Base-by-base conservation (phyloP, 2,797 vertebrate species). In the Meriones psammophilus region DNA sequence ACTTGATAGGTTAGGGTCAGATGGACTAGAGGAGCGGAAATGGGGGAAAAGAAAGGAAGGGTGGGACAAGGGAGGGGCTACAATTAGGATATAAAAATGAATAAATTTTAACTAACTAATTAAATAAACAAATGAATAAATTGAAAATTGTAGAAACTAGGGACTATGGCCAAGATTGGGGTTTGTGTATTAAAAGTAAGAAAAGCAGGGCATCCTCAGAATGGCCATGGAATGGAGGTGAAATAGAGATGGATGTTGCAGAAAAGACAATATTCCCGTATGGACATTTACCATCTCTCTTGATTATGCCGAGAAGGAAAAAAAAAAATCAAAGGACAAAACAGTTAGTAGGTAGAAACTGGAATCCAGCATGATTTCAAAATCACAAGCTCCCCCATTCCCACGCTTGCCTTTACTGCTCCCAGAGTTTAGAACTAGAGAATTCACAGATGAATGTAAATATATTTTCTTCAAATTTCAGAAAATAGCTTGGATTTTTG, bases 241-340 rank as follows among this genome's bases (percentile, higher is more conserved):
- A 5, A n/a, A 17, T 76, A 8, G 69, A 62, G 28, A 24, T 3
- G 4, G 4, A 3, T 17, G 54, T 10, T 58, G 54, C 42, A 71
- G 26, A 28, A 54, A 33, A 54, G 88, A 18, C 39, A 26, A 60
- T 20, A 80, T 42, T 79, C 24, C 36, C 69, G 13, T 1, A 1
- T 1, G 30, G 13, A 30, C 30, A 36, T 46, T n/a, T 79, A n/a
- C 42, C 3, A 68, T 64, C 12, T 88, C 58, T 77, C 50, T 68
- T 28, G 3, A 64, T 36, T 69, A 24, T 58, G 28, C 20, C 69
- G 42, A 71, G 77, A 74, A 77, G 83, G 2, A 42, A 42, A 39
- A 92, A 85, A 74, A 90, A 92, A 85, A 74, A 90, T 22, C 18
- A 84, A 84, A 94, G 15, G 5, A 17, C 30, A 30, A 73, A 24